Percentiles rank a stretch among this genome's conserved stretches.
These are phyloP conservation scores for Mesorhabditis spiculigera DNA, from an alignment of 2,888 invertebrate species.

Conservation along the genomic window DNA sequence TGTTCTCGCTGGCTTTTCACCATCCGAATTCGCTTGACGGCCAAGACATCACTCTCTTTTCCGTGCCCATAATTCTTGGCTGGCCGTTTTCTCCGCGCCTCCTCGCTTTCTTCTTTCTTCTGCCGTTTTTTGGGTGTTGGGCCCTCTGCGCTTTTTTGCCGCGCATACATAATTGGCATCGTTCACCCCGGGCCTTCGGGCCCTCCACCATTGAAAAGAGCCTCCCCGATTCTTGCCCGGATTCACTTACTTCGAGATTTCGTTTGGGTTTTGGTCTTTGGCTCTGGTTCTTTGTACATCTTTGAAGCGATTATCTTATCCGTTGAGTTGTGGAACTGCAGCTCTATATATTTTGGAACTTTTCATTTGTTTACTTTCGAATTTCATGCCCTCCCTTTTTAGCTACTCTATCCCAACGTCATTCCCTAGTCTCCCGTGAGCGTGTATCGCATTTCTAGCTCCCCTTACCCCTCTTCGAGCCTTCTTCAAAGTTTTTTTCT, in stretches of 20 bases:
- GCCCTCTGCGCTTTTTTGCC: slow-evolving; percentile 7
- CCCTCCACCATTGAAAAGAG: not conserved
- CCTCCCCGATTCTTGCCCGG: not conserved
- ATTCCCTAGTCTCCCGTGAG: too few species aligned
- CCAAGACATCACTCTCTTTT: too few species aligned
- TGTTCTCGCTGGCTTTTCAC: too few species aligned
- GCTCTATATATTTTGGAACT: too few species aligned
- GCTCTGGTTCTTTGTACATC: not conserved
- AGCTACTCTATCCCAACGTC: too few species aligned
- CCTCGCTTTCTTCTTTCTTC: not conserved
- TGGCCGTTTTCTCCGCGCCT: not conserved
- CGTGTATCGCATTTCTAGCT: not conserved
- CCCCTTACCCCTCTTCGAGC: not conserved
- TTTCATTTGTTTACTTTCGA: too few species aligned
- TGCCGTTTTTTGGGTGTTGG: not conserved
- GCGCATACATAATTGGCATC: slow-evolving; percentile 6
- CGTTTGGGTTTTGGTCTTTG: not conserved
- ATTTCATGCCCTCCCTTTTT: too few species aligned
- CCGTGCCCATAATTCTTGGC: too few species aligned
- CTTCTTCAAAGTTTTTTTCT: not conserved
- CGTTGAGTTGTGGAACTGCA: too few species aligned
- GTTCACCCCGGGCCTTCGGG: not conserved
- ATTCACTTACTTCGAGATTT: too few species aligned
- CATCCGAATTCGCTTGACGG: too few species aligned
- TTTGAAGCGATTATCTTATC: too few species aligned